A percentile compares a stretch with the other conserved stretches of the same genome.
phyloP scores from a whole-genome alignment of 2,888 invertebrate species.

The Drosophila affinis region DNA sequence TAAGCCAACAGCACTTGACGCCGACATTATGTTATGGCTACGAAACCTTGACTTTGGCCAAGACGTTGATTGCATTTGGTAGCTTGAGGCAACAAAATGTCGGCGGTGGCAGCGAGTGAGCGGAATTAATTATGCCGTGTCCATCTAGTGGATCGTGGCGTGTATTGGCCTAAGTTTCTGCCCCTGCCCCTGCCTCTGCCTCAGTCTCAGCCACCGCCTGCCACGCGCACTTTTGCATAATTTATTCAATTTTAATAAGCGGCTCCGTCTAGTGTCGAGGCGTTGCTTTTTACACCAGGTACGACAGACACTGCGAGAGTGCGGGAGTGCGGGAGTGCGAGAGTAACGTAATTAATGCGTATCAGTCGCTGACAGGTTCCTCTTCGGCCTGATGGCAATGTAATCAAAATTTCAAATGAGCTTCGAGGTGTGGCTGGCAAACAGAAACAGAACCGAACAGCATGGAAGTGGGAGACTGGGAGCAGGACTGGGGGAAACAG shows the following conservation, averaged over 20 bases:
- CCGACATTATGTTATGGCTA: neutral
- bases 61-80: conserved; percentile 60
- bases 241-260: conserved; percentile 79
- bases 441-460: conserved; percentile 4
- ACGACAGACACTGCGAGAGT: neutral
- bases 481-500: conserved; percentile 31
- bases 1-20: neutral
- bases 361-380: conserved; percentile 69
- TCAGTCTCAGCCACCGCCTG: conserved; percentile 2
- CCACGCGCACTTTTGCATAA: conserved; percentile 69
- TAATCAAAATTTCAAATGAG: conserved; percentile 78
- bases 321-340: neutral
- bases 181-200: neutral
- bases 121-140: conserved; percentile 68
- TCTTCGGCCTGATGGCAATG: conserved; percentile 54
- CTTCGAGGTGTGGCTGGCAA: conserved; percentile 19
- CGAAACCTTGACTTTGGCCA: conserved; percentile 25
- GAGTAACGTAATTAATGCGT: conserved; percentile 64
- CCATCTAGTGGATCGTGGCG: conserved; percentile 50
- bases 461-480: neutral
- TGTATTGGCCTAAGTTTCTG: conserved; percentile 32
- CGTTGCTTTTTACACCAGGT: conserved; percentile 66
- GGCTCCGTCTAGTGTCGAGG: conserved; percentile 29
- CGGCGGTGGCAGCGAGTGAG: conserved; percentile 26
- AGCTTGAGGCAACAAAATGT: conserved; percentile 9